Conservation (phyloP, 2,113 vertebrate species). For the Rutilus rutilus region DNA sequence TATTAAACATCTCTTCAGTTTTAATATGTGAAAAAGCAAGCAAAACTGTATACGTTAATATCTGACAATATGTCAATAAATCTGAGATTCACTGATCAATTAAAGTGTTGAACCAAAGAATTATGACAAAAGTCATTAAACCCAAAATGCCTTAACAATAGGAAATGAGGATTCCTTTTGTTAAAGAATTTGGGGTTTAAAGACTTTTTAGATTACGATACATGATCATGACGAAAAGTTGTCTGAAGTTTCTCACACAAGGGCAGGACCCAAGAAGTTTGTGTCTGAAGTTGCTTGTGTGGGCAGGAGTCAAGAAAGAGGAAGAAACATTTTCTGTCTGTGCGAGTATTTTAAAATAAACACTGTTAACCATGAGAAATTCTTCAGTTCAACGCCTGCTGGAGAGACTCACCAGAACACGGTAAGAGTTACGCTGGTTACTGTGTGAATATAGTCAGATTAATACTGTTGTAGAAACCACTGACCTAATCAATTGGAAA, state of each 20-base stretch:
- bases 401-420: neutral
- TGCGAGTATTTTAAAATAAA: neutral
- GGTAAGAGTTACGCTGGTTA: neutral
- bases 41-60: no score
- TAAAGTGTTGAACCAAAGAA: no score
- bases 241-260: no score
- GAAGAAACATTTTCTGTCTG: neutral
- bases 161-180: no score
- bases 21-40: no score
- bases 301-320: neutral
- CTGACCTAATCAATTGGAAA: neutral
- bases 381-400: neutral
- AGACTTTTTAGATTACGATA: no score
- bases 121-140: no score
- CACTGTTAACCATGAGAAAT: neutral
- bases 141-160: no score
- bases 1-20: no score
- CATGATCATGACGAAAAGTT: neutral
- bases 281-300: neutral
- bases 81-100: no score
- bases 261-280: neutral
- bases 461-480: neutral
- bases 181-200: no score
- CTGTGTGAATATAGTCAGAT: neutral
- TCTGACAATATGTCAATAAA: no score